Evolutionary conservation across 2,888 invertebrate genomes (phyloP).

Genomic region (Slavum lentiscoides): DNA sequence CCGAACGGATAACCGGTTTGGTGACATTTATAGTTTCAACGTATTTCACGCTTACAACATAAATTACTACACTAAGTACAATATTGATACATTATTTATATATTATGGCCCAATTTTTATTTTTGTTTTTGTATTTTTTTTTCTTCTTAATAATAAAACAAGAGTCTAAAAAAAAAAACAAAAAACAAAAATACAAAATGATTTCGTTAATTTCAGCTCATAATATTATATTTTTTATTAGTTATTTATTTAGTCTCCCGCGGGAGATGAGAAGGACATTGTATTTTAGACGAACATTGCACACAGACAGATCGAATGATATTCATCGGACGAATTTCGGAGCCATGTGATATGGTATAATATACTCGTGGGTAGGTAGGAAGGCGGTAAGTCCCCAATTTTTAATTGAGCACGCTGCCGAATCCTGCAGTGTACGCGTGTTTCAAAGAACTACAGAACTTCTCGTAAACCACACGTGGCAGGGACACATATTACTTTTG

Average conservation of each 20-base stretch:
- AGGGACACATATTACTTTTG: neutral
- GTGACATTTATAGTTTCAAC: neutral
- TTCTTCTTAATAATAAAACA: slow-evolving; percentile 8
- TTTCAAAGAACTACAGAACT: too few species aligned
- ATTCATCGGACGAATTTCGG: slow-evolving; percentile 1
- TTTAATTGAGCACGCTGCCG: neutral
- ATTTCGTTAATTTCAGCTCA: slow-evolving; percentile 6
- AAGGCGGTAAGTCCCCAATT: too few species aligned
- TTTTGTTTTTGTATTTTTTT: neutral
- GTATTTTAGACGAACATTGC: neutral
- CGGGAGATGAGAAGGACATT: neutral
- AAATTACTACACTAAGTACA: neutral
- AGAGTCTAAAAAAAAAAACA: neutral
- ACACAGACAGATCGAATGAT: slow-evolving; percentile 30
- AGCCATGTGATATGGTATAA: neutral
- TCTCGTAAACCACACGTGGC: neutral
- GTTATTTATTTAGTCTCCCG: neutral
- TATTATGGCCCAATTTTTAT: slow-evolving; percentile 29
- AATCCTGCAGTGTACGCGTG: neutral
- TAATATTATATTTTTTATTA: neutral
- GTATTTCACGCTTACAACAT: slow-evolving; percentile 2
- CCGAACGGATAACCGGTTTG: neutral
- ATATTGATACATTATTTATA: slow-evolving; percentile 4
- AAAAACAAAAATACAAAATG: neutral
- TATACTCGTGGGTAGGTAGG: too few species aligned